Percentiles rank a stretch among this genome's conserved stretches.
Conservation (phyloP, 1,140 invertebrate genomes). For the Uloborus diversus region DNA sequence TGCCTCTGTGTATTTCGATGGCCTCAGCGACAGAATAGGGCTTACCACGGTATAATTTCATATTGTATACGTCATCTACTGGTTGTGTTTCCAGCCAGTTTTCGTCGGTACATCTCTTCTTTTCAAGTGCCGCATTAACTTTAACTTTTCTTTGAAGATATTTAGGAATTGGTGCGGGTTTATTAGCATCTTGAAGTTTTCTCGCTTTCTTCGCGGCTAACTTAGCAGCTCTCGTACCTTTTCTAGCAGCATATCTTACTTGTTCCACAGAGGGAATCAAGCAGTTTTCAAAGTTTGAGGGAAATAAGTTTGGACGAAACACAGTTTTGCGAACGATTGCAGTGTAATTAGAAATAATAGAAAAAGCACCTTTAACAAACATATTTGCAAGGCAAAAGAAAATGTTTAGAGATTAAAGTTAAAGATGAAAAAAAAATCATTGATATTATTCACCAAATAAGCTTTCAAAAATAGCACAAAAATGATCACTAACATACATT, state of each 20-base stretch:
- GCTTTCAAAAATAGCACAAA: no score
- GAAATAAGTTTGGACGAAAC: background rate
- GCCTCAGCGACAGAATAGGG: slow-evolving; percentile 76
- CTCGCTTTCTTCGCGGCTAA: slow-evolving; percentile 5
- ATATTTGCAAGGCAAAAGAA: no score
- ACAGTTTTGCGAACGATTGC: background rate
- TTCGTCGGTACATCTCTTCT: slow-evolving; percentile 38
- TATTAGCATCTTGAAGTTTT: slow-evolving; percentile 16
- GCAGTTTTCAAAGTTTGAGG: background rate
- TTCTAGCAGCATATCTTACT: slow-evolving; percentile 39
- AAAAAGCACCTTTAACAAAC: background rate
- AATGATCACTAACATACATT: no score
- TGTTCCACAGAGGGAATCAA: background rate
- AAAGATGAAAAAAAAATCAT: no score
- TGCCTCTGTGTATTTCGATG: slow-evolving; percentile 77
- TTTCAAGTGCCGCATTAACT: background rate
- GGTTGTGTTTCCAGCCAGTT: slow-evolving; percentile 61
- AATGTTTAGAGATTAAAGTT: no score
- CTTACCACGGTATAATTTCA: slow-evolving; percentile 37
- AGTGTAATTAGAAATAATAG: background rate
- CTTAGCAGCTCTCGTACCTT: slow-evolving; percentile 22
- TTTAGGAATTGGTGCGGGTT: slow-evolving; percentile 25
- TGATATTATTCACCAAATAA: no score
- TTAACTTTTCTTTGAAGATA: slow-evolving; percentile 24
- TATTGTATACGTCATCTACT: slow-evolving; percentile 74